phyloP scores from a whole-genome alignment of 2,888 invertebrate genomes.

The Aphidius colemani region DNA sequence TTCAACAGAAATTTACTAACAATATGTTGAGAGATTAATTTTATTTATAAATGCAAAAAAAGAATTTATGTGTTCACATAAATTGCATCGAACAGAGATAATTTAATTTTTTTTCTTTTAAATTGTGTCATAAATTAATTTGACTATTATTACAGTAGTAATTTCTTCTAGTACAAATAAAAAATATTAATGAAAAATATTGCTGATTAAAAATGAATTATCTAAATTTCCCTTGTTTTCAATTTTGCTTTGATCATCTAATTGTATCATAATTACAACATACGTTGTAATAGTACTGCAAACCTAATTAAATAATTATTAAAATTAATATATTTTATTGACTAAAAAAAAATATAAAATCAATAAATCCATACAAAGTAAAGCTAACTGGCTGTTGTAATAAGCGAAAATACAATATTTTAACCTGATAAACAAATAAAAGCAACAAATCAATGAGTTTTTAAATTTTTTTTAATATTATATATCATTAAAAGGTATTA shows the following conservation, averaged over 20 bases:
- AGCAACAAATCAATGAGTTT: no score
- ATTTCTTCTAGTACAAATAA: neutral
- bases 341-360: neutral
- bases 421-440: conserved; percentile 23
- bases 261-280: conserved; percentile 33
- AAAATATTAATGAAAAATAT: neutral
- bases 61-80: no score
- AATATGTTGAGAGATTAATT: no score
- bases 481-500: no score
- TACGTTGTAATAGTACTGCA: conserved; percentile 24
- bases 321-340: no score
- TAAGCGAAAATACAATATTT: conserved; percentile 31
- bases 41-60: no score
- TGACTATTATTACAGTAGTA: conserved; percentile 10
- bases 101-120: no score
- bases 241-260: conserved; percentile 11
- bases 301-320: conserved; percentile 23
- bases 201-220: conserved; percentile 7
- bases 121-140: neutral
- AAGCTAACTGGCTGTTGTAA: conserved; percentile 30
- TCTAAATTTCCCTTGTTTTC: neutral
- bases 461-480: no score
- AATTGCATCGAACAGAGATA: no score
- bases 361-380: conserved; percentile 30
- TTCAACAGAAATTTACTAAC: no score